Percentiles rank a stretch among this genome's conserved stretches.
Evolutionary conservation across 2,113 vertebrate species (phyloP).

Genomic region (Coregonus clupeaformis): DNA sequence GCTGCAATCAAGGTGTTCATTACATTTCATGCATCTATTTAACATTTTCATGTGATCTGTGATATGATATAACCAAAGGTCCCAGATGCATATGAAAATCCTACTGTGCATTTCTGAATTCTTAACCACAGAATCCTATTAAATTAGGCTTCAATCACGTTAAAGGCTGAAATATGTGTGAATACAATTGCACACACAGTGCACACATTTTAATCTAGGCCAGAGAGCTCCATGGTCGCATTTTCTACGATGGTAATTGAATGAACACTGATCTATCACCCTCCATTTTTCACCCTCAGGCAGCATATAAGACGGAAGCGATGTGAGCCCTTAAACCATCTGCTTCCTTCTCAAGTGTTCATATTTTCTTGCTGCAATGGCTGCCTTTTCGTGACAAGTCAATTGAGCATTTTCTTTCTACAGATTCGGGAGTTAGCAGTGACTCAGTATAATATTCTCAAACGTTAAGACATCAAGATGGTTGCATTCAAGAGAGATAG

Average conservation of each 20-base stretch:
- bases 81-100: neutral
- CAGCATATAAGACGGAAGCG: constrained; percentile 41
- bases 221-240: constrained; percentile 41
- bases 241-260: constrained; percentile 52
- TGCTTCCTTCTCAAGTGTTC: constrained; percentile 28
- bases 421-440: constrained; percentile 12
- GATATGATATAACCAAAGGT: no score
- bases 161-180: neutral
- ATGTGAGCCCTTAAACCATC: constrained; percentile 27
- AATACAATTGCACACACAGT: neutral
- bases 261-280: constrained; percentile 56
- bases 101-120: neutral
- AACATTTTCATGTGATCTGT: no score
- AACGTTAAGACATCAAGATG: neutral
- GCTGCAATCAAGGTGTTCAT: neutral
- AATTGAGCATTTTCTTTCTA: constrained; percentile 12
- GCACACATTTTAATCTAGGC: constrained; percentile 27
- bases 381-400: constrained; percentile 26
- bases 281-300: constrained; percentile 63
- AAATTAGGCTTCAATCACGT: neutral
- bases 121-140: neutral
- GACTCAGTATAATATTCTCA: neutral
- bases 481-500: neutral
- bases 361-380: constrained; percentile 16
- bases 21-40: no score